phyloP scores from a whole-genome alignment of 2,113 vertebrate genomes.

The Nicator chloris region DNA sequence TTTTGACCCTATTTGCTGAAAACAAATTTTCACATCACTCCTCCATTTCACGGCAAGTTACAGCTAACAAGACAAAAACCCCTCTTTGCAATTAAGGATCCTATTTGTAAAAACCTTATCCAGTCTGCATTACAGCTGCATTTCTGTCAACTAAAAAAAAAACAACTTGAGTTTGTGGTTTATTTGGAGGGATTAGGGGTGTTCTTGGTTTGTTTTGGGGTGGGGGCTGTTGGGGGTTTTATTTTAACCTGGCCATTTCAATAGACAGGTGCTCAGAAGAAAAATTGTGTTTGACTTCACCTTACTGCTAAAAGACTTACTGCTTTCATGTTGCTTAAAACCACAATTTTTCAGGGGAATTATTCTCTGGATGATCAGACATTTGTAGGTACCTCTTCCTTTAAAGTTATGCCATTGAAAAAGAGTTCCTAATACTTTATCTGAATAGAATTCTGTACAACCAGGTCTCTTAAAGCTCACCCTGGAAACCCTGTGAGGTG shows the following conservation, averaged over 20 bases:
- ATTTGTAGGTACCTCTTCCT: neutral
- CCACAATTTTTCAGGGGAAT: neutral
- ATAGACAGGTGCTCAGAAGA: neutral
- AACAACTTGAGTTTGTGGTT: rapidly evolving
- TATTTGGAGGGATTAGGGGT: rapidly evolving
- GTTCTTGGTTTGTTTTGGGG: neutral
- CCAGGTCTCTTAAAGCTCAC: neutral
- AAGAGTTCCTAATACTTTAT: neutral
- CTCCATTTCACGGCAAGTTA: neutral
- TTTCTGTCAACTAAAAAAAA: neutral
- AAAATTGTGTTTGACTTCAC: neutral
- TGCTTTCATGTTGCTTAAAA: neutral
- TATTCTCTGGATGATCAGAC: neutral
- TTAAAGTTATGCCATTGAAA: neutral
- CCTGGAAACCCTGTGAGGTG: neutral
- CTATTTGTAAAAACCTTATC: neutral
- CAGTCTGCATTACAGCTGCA: neutral
- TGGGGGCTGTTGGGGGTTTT: neutral
- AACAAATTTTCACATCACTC: neutral
- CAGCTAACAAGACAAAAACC: neutral
- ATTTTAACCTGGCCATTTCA: neutral
- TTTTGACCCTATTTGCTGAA: neutral
- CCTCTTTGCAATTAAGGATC: neutral
- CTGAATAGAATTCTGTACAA: neutral
- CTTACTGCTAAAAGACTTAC: neutral